Conservation (phyloP, 1,140 invertebrate species). For the Apis dorsata region DNA sequence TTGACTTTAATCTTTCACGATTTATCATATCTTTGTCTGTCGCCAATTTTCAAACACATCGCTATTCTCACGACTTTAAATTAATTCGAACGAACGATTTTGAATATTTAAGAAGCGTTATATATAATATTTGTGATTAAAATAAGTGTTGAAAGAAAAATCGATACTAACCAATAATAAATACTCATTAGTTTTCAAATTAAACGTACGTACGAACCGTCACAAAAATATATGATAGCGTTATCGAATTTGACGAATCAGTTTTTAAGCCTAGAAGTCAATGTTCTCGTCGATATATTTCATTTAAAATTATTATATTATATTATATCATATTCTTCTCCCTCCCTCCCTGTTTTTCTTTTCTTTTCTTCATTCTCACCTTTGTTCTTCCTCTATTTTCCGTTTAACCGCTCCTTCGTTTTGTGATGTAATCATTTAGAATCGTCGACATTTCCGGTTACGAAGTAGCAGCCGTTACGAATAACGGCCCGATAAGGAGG, state of each 20-base stretch:
- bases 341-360: neutral
- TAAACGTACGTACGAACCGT: neutral
- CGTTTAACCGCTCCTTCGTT: constrained; percentile 3
- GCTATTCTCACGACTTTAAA: too few relatives aligned
- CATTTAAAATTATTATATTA: constrained; percentile 48
- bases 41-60: neutral
- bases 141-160: too few relatives aligned
- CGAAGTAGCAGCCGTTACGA: constrained; percentile 63
- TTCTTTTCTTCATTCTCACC: neutral
- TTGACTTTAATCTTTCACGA: neutral
- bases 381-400: constrained; percentile 1
- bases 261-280: constrained; percentile 22
- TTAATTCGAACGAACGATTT: too few relatives aligned
- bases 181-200: neutral
- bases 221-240: neutral
- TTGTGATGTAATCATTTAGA: constrained; percentile 62
- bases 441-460: constrained; percentile 65
- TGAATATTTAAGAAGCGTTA: too few relatives aligned
- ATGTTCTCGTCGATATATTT: constrained; percentile 49
- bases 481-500: constrained; percentile 69
- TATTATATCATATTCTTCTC: too few relatives aligned
- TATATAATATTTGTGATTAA: too few relatives aligned
- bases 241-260: constrained; percentile 58
- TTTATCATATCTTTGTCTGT: neutral
- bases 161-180: neutral